These are phyloP conservation scores for Marcusenius ussheri DNA, from an alignment of 2,113 vertebrate species.

Conservation along the genomic window DNA sequence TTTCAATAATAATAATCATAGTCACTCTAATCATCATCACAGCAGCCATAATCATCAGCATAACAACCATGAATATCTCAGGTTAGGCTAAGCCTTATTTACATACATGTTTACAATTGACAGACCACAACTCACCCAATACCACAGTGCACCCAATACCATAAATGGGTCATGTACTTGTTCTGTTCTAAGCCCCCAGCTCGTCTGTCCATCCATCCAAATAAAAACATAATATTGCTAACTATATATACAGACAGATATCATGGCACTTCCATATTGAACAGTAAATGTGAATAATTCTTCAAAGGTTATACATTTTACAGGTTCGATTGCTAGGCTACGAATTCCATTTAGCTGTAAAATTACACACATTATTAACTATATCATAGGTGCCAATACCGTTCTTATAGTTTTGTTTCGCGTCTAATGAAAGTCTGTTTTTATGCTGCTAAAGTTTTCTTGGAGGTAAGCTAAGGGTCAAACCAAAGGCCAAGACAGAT, in stretches of 20 bases:
- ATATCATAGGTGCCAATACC: not conserved
- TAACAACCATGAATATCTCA: not conserved
- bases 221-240: not conserved
- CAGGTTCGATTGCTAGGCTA: not conserved
- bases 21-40: not conserved
- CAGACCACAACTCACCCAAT: not conserved
- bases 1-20: not conserved
- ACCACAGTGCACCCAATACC: not conserved
- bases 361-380: not conserved
- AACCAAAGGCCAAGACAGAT: not conserved
- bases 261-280: not conserved
- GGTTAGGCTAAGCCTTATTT: not conserved
- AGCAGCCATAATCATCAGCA: not conserved
- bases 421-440: not conserved
- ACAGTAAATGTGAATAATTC: not conserved
- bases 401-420: not conserved
- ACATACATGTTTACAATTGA: not conserved
- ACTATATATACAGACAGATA: not conserved
- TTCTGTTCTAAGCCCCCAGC: not conserved
- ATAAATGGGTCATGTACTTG: not conserved
- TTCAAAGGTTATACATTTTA: not conserved
- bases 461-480: not conserved
- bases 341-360: not conserved
- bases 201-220: not conserved
- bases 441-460: not conserved